phyloP scores from a whole-genome alignment of 2,113 vertebrate species.

The Chloropsis cyanopogon region DNA sequence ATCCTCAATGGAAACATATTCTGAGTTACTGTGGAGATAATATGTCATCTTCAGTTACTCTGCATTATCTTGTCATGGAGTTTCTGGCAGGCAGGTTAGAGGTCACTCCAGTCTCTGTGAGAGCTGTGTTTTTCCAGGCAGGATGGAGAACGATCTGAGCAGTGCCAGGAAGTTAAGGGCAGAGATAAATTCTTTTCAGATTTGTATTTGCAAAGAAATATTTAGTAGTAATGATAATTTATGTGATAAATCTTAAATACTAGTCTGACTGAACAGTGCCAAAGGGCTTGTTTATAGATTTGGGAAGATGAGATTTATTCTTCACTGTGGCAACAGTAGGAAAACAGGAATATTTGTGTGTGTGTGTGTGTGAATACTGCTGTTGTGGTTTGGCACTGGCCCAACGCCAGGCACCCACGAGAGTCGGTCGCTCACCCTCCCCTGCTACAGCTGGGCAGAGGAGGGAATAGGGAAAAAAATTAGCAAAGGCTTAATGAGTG shows the following conservation, averaged over 20 bases:
- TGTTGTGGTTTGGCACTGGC: neutral
- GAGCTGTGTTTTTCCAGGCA: neutral
- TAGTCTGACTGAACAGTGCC: neutral
- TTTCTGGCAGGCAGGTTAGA: neutral
- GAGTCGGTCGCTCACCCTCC: accelerated
- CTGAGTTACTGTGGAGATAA: neutral
- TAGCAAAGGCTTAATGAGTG: neutral
- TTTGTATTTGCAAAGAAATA: neutral
- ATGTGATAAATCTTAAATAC: neutral
- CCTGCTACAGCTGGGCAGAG: neutral
- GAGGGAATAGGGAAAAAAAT: neutral
- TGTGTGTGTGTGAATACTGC: neutral
- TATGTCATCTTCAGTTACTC: neutral
- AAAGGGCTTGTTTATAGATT: neutral
- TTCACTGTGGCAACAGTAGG: neutral
- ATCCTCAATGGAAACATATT: neutral
- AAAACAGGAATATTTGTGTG: neutral
- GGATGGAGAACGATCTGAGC: neutral
- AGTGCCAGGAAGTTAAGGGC: neutral
- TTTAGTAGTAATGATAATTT: neutral
- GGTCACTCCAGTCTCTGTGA: neutral
- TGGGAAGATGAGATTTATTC: neutral
- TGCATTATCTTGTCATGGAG: neutral
- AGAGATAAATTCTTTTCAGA: neutral
- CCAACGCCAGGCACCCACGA: neutral